phyloP scores from a whole-genome alignment of 2,888 invertebrate species.

The Catocala sponsa region DNA sequence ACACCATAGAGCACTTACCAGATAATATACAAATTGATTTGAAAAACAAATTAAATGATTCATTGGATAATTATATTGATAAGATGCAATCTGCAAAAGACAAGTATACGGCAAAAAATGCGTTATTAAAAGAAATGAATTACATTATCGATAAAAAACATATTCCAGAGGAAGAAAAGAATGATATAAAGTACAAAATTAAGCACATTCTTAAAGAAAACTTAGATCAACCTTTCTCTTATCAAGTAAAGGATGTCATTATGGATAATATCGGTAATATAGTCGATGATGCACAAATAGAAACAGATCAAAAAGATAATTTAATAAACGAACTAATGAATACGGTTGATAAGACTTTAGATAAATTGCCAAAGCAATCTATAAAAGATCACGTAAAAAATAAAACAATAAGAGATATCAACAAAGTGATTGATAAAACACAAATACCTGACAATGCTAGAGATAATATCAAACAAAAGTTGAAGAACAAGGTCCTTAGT shows the following conservation, averaged over 20 bases:
- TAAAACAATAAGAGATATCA: slow-evolving; percentile 6
- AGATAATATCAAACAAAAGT: slow-evolving; percentile 8
- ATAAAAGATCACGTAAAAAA: slow-evolving; percentile 6
- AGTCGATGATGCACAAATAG: slow-evolving; percentile 6
- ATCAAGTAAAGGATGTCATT: slow-evolving; percentile 16
- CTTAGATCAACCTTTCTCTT: slow-evolving; percentile 13
- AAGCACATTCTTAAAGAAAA: slow-evolving; percentile 14
- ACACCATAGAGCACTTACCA: slow-evolving; percentile 3
- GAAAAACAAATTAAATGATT: slow-evolving; percentile 22
- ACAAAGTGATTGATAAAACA: background rate
- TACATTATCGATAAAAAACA: slow-evolving; percentile 6
- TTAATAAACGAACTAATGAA: slow-evolving; percentile 13
- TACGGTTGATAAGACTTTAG: background rate
- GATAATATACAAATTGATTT: slow-evolving; percentile 26
- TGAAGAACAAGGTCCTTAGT: slow-evolving; percentile 5
- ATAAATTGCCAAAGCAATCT: slow-evolving; percentile 6
- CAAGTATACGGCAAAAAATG: slow-evolving; percentile 13
- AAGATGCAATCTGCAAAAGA: slow-evolving; percentile 12
- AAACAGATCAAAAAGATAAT: background rate
- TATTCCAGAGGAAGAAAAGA: slow-evolving; percentile 12
- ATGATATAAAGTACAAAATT: slow-evolving; percentile 10
- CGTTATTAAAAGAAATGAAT: slow-evolving; percentile 19
- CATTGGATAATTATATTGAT: slow-evolving; percentile 37
- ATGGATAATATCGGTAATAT: slow-evolving; percentile 14
- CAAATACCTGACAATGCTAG: slow-evolving; percentile 7